phyloP scores from a whole-genome alignment of 2,888 invertebrate genomes.

The Lymantria dispar region DNA sequence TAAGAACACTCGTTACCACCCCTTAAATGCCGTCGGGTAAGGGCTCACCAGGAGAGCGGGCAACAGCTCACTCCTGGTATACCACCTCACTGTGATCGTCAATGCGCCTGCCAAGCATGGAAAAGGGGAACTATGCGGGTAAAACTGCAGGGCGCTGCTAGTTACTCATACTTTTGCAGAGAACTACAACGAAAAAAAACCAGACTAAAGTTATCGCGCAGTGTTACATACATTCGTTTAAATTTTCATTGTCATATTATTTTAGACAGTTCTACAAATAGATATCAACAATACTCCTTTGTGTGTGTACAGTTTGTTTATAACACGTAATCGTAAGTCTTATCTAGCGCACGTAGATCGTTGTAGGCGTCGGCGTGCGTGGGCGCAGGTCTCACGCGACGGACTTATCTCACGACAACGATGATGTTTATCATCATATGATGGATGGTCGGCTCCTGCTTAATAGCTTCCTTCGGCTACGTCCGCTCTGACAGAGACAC shows the following conservation, averaged over 20 bases:
- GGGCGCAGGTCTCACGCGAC: constrained; percentile 35
- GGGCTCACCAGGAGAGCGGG: too few species aligned
- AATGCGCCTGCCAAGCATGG: too few species aligned
- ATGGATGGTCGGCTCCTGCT: constrained; percentile 43
- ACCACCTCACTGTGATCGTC: too few species aligned
- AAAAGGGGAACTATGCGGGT: too few species aligned
- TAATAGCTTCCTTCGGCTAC: constrained; percentile 41
- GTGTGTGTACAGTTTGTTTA: constrained; percentile 6
- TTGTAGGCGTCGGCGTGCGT: constrained; percentile 30
- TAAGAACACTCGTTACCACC: too few species aligned
- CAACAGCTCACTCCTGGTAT: too few species aligned
- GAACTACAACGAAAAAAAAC: too few species aligned
- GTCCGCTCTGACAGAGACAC: constrained; percentile 20
- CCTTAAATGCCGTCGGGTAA: too few species aligned
- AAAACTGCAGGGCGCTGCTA: too few species aligned
- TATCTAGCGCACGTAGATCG: constrained; percentile 27
- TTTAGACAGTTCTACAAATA: background rate
- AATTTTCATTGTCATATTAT: background rate
- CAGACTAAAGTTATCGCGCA: too few species aligned
- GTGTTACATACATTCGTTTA: too few species aligned
- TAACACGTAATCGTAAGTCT: constrained; percentile 8
- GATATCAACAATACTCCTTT: constrained; percentile 3
- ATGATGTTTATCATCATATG: constrained; percentile 62
- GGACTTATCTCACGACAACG: constrained; percentile 39
- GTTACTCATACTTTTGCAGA: too few species aligned